A percentile compares a stretch with the other conserved stretches of the same genome.
These are phyloP conservation scores for Lamproptera curius DNA, from an alignment of 2,888 invertebrate genomes.

Conservation along the genomic window DNA sequence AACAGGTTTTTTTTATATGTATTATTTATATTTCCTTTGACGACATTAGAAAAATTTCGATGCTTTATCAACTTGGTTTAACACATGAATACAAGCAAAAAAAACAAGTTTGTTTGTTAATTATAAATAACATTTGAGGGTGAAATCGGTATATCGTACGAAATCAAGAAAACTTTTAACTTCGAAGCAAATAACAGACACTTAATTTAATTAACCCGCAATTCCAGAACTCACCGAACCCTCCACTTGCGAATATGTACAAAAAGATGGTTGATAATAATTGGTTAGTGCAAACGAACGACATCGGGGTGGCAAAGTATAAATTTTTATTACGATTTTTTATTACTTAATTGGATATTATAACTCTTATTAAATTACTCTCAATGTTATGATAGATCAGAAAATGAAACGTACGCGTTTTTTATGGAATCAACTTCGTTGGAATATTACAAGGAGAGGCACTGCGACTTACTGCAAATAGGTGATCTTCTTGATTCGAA, in stretches of 20 bases:
- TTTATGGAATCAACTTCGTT: conserved; percentile 94
- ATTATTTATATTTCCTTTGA: too few species aligned
- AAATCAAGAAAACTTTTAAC: too few species aligned
- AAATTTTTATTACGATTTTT: conserved; percentile 23
- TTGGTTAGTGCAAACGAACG: conserved; percentile 76
- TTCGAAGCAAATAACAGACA: too few species aligned
- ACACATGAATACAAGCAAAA: not conserved
- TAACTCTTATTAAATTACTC: not conserved
- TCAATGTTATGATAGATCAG: conserved; percentile 67
- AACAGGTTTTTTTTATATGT: too few species aligned
- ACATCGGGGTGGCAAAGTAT: conserved; percentile 80
- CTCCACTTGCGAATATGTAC: conserved; percentile 86
- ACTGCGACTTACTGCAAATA: conserved; percentile 85
- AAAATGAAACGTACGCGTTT: conserved; percentile 84
- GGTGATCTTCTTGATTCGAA: conserved; percentile 88
- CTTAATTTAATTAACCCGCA: too few species aligned
- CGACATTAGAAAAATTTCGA: too few species aligned
- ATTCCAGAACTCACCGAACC: conserved; percentile 83
- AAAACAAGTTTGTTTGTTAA: not conserved
- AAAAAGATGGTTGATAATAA: conserved; percentile 82
- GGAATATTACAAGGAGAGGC: conserved; percentile 87
- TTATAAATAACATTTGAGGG: too few species aligned
- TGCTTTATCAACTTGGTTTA: too few species aligned
- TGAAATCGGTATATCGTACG: too few species aligned
- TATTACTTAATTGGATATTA: conserved; percentile 1